phyloP scores from a whole-genome alignment of 2,797 vertebrate genomes.

The Tympanoctomys barrerae region DNA sequence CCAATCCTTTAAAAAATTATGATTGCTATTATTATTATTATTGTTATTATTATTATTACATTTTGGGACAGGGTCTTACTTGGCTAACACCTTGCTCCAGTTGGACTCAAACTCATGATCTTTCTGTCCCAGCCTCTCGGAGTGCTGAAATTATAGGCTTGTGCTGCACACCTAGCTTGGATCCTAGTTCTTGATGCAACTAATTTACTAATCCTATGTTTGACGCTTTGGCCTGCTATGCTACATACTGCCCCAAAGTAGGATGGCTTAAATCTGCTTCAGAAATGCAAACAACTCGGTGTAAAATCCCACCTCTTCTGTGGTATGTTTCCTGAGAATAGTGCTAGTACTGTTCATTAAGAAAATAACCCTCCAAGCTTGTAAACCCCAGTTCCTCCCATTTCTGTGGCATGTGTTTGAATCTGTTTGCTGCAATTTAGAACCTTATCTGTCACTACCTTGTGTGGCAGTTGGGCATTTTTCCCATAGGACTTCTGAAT shows the following conservation, averaged over 20 bases:
- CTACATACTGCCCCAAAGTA: constrained; percentile 59
- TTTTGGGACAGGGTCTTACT: background rate
- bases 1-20: background rate
- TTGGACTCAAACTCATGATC: background rate
- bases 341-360: constrained; percentile 65
- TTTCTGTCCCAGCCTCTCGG: background rate
- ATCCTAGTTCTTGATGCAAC: constrained; percentile 48
- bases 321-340: constrained; percentile 72
- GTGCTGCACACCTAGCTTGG: background rate
- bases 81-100: background rate
- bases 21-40: background rate
- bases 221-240: constrained; percentile 66
- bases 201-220: constrained; percentile 48
- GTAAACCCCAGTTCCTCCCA: constrained; percentile 48
- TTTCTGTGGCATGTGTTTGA: constrained; percentile 41
- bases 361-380: constrained; percentile 57
- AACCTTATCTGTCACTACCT: background rate
- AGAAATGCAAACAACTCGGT: constrained; percentile 79
- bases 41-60: background rate
- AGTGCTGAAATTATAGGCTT: background rate
- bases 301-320: constrained; percentile 67
- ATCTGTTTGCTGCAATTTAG: rapidly evolving
- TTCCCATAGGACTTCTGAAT: constrained; percentile 44
- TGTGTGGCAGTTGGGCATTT: background rate
- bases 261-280: constrained; percentile 73